Evolutionary conservation across 2,113 vertebrate genomes (phyloP), one percentile per base, ranked within the genome.

Genomic region (Anser brachyrhynchus): DNA sequence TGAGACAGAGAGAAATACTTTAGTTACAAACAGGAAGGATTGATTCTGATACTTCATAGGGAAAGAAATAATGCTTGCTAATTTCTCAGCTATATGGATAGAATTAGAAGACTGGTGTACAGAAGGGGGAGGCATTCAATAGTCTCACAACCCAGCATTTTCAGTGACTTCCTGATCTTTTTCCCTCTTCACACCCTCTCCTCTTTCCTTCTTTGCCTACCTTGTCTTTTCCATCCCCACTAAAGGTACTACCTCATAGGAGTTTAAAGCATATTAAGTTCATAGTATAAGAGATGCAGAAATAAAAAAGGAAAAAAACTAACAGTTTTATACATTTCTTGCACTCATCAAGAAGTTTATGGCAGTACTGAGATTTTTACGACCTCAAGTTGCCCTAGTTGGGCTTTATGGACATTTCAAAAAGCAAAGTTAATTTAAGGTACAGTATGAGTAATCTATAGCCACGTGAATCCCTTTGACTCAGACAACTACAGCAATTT

Each of bases 111-210:
- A 18, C 39, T 8, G 28, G 28, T 33, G 66, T 72, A 12, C 11
- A 29, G 39, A 55, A n/a, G 15, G 29, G 35, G 69, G 23, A 58
- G 35, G 31, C 37, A 69, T 20, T 5, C 31, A 54, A 5, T 49
- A 64, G 57, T 64, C 1, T 0, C 14, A 23, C 11, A 55, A 10
- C 20, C 5, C 23, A 1, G 1, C 17, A 7, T 46, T 49, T 57
- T 57, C 28, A 41, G 57, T 57, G 71, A 9, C 46, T 90, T 57
- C 10, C 29, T 14, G 16, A 16, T 69, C 55, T 23, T 41, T 46
- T 70, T 71, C 43, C 5, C 28, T 76, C 10, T 3, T 64, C 11
- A 33, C 9, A 54, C 29, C 22, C 12, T 77, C 19, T 64, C 46
- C 28, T 39, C 22, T 54, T 69, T 62, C 28, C 46, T 46, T 59